Base-by-base conservation (phyloP, 2,888 invertebrate species). In the Drosophila tripunctata region DNA sequence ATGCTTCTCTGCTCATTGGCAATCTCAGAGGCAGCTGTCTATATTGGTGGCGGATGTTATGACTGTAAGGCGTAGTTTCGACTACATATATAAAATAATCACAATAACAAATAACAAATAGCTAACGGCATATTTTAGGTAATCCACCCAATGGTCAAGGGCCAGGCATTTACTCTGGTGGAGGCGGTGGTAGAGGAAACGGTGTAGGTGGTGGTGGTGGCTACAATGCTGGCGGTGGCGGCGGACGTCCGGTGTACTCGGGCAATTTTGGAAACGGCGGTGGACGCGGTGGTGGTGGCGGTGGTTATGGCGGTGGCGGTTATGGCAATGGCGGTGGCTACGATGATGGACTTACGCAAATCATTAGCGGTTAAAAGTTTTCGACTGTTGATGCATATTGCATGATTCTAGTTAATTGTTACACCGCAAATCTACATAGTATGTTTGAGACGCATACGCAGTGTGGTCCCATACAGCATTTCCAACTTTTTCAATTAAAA, bases 11-110 rank as follows among this genome's bases (percentile, higher is more conserved):
- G 66, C 41, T 40, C 58, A 8, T 31, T 82, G 54, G 64, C 81
- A 6, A 31, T 87, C 27, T 19, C 85, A 4, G 45, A 82, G 55
- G 81, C 87, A 2, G 87, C 84, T 40, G 81, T 82, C 6, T 82
- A 82, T 30, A 82, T 82, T 31, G 81, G 84, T 31, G 81, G 81
- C 45, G 87, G 87, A 33, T 82, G 81, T 65, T 84, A 87, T 56
- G 75, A 87, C 66, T 82, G 81, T 82, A 68, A 87, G 81, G 33
- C 22, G 10, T 17, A 15, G n/a, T 10, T 30, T 5, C 2, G 7
- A 10, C 27, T 27, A 19, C 10, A 15, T 15, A 1, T 17, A n/a
- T 8, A 27, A 8, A 38, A 38, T 35, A 55, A 51, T 58, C 40
- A 44, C 17, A 55, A 61, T 27, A 10, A 27, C 10, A 44, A 44